Evolutionary conservation across 2,888 invertebrate species (phyloP).

Genomic region (Ceriagrion tenellum): DNA sequence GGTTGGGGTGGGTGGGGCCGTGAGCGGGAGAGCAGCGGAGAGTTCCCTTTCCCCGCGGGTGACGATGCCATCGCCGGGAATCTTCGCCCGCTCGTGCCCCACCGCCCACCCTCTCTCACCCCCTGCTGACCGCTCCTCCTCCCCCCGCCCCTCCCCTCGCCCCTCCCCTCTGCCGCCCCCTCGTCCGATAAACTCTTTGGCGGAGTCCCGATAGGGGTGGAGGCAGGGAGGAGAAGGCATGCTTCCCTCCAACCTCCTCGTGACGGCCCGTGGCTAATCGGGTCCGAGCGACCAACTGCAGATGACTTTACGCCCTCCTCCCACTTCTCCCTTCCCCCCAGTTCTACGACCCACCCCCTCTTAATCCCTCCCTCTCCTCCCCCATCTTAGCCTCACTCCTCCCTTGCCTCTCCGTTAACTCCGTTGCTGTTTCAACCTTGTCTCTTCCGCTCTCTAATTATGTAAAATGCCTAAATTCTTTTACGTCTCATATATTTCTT

Average conservation of each 20-base stretch:
- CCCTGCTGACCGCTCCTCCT: conserved; percentile 75
- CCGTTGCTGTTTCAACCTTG: neutral
- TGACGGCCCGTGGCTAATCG: conserved; percentile 75
- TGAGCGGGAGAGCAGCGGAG: conserved; percentile 56
- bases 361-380: conserved; percentile 56
- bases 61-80: conserved; percentile 73
- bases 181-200: neutral
- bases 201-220: neutral
- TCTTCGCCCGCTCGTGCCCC: conserved; percentile 76
- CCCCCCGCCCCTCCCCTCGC: conserved; percentile 71
- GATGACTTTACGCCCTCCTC: conserved; percentile 73
- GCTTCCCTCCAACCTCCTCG: conserved; percentile 57
- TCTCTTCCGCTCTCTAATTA: neutral
- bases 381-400: neutral
- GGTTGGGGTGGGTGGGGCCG: neutral
- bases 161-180: conserved; percentile 71
- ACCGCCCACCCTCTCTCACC: conserved; percentile 73
- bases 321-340: conserved; percentile 73
- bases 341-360: conserved; percentile 75
- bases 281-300: conserved; percentile 58
- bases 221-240: neutral
- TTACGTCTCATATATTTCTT: too few species aligned
- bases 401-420: neutral
- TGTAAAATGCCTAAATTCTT: too few species aligned
- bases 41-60: conserved; percentile 70